A percentile compares a stretch with the other conserved stretches of the same genome.
Conservation (phyloP, 1,140 invertebrate species). For the Lasaia peninsularis region DNA sequence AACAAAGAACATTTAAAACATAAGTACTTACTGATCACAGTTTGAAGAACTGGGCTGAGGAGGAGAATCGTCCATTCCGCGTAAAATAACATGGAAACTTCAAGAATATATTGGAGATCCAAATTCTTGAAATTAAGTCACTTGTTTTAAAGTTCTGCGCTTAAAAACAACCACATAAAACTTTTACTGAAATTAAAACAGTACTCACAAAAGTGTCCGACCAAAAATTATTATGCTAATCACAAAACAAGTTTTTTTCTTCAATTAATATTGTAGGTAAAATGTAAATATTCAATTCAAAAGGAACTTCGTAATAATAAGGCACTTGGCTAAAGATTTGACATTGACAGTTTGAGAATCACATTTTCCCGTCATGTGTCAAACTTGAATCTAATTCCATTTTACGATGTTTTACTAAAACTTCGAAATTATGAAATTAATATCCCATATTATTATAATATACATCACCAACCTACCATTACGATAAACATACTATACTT, state of each 20-base stretch:
- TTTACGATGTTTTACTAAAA: no score
- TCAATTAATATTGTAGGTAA: slow-evolving; percentile 1
- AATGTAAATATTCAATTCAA: slow-evolving; percentile 4
- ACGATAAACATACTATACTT: no score
- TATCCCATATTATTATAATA: no score
- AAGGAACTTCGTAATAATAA: background rate
- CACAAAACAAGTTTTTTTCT: background rate
- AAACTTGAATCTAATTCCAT: background rate
- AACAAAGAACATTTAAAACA: background rate
- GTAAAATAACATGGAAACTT: slow-evolving; percentile 64
- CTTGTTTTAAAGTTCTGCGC: background rate
- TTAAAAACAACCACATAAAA: background rate
- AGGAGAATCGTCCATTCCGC: slow-evolving; percentile 48
- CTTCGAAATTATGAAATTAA: no score
- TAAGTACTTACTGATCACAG: slow-evolving; percentile 47
- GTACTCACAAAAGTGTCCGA: background rate
- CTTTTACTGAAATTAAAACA: background rate
- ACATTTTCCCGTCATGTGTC: background rate
- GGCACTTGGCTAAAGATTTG: background rate
- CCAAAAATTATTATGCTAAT: background rate
- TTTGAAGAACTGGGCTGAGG: slow-evolving; percentile 43
- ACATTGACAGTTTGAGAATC: background rate
- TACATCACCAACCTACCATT: no score
- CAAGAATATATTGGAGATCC: slow-evolving; percentile 33
- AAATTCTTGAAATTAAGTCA: slow-evolving; percentile 10